A percentile compares a stretch with the other conserved stretches of the same genome.
Conservation (phyloP, 2,113 vertebrate genomes). For the Dolichallabes microphthalmus region DNA sequence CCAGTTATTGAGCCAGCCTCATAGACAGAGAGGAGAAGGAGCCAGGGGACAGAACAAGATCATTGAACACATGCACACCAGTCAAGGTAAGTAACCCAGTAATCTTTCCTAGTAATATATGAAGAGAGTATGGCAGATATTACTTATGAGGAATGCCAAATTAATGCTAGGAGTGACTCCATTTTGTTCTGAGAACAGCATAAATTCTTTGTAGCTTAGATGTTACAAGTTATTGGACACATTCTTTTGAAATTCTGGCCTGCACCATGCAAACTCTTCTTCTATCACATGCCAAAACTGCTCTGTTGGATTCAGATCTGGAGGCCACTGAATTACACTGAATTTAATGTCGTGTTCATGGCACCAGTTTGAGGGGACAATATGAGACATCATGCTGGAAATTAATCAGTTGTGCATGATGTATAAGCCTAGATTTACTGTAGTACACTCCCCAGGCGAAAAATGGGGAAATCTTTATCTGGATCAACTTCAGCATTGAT, state of each 20-base stretch:
- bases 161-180: not conserved
- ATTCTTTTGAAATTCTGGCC: not conserved
- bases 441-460: no score
- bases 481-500: no score
- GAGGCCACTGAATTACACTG: not conserved
- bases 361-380: not conserved
- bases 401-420: not conserved
- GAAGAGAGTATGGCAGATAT: not conserved
- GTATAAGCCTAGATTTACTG: no score
- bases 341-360: not conserved
- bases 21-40: conserved; percentile 52
- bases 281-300: not conserved
- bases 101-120: not conserved
- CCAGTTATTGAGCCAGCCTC: conserved; percentile 62
- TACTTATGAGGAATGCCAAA: not conserved
- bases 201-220: not conserved
- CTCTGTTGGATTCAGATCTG: not conserved
- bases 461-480: no score
- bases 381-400: not conserved
- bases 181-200: not conserved
- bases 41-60: conserved; percentile 52
- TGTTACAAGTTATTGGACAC: not conserved
- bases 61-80: conserved; percentile 29
- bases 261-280: not conserved
- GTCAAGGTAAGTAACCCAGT: conserved; percentile 31